Conservation (phyloP, 1,140 invertebrate genomes). For the Batillaria attramentaria region DNA sequence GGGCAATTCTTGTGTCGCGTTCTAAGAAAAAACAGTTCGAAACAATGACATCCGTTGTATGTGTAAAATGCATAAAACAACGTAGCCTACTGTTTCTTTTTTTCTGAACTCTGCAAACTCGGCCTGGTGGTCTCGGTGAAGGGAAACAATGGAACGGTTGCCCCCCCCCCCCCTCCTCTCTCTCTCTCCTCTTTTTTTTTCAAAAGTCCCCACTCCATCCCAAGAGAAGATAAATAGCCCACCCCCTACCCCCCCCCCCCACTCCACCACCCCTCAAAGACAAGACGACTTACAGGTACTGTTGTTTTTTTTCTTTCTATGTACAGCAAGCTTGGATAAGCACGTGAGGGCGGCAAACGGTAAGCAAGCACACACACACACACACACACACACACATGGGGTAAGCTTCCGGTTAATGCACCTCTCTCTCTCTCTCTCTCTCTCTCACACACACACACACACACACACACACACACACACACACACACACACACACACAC, state of each 20-base stretch:
- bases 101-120: too few relatives aligned
- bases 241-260: background rate
- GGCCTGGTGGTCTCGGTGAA: too few relatives aligned
- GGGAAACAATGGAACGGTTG: too few relatives aligned
- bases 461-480: background rate
- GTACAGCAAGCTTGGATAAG: background rate
- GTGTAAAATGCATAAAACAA: too few relatives aligned
- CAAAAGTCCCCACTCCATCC: too few relatives aligned
- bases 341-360: background rate
- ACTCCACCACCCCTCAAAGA: background rate
- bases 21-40: too few relatives aligned
- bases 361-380: slow-evolving; percentile 21
- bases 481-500: background rate
- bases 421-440: background rate
- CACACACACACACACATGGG: background rate
- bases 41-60: too few relatives aligned
- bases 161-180: too few relatives aligned
- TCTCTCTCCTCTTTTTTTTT: too few relatives aligned
- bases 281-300: background rate
- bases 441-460: background rate
- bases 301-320: background rate
- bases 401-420: background rate
- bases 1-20: too few relatives aligned
- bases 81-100: too few relatives aligned
- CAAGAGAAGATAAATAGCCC: too few relatives aligned